These are phyloP conservation scores for Lichenostomus cassidix DNA, from an alignment of 2,113 vertebrate species.

Conservation along the genomic window DNA sequence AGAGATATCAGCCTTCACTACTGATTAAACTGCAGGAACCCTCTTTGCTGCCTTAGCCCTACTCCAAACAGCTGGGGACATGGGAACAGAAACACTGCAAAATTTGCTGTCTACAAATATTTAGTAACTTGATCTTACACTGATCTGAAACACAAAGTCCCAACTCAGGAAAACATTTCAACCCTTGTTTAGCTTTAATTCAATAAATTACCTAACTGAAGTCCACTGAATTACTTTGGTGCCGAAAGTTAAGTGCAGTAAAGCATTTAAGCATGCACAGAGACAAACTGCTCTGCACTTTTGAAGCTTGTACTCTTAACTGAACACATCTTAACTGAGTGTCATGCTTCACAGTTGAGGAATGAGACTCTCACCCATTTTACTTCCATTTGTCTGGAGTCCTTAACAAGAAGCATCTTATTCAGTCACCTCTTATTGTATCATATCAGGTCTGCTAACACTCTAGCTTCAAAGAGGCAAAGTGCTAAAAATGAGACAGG, in stretches of 20 bases:
- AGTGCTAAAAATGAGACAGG: conserved; percentile 15
- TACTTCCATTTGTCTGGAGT: conserved; percentile 31
- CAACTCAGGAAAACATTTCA: background rate
- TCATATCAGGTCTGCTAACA: conserved; percentile 10
- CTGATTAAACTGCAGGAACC: background rate
- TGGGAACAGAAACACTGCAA: background rate
- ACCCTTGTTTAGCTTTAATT: background rate
- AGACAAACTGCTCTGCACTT: background rate
- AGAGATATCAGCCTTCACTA: background rate
- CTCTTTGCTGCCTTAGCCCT: background rate
- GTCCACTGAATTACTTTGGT: background rate
- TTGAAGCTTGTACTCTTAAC: background rate
- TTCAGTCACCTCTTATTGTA: conserved; percentile 29
- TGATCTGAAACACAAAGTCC: background rate
- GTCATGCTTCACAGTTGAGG: background rate
- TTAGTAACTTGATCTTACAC: background rate
- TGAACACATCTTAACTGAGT: background rate
- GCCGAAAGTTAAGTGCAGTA: background rate
- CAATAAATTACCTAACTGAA: background rate
- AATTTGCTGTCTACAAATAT: background rate
- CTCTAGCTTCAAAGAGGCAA: conserved; percentile 61
- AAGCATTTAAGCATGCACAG: background rate
- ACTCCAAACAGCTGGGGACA: background rate
- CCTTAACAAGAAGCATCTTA: conserved; percentile 3
- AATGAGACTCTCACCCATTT: conserved; percentile 16